phyloP scores from a whole-genome alignment of 2,888 invertebrate species.

The Tolmerus cingulatus region DNA sequence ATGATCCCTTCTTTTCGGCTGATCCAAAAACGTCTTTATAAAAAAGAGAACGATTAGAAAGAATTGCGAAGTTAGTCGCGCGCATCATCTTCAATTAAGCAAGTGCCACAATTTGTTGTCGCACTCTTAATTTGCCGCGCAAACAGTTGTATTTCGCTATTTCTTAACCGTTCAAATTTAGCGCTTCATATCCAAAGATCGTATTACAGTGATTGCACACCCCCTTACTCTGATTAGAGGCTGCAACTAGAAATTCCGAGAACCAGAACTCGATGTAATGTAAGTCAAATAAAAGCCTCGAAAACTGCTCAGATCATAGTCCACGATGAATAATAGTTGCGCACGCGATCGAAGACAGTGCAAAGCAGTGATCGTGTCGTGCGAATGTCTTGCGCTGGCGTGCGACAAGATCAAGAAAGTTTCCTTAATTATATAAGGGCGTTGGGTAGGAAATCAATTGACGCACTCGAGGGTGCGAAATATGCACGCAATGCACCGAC shows the following conservation, averaged over 20 bases:
- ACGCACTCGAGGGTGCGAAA: background rate
- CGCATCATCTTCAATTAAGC: background rate
- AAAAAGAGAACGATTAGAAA: background rate
- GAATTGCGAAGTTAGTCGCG: background rate
- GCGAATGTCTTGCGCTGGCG: background rate
- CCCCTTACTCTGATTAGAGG: background rate
- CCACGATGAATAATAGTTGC: background rate
- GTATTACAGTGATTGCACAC: background rate
- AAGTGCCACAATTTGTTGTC: background rate
- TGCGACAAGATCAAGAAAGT: background rate
- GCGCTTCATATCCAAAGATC: background rate
- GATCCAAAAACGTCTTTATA: background rate
- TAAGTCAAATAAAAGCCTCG: background rate
- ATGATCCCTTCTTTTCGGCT: background rate
- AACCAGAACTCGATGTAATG: background rate
- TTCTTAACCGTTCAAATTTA: background rate
- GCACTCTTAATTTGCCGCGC: background rate
- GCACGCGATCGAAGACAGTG: background rate
- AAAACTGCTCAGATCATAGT: background rate
- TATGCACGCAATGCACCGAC: background rate
- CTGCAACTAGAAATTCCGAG: background rate
- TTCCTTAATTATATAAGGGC: constrained; percentile 21
- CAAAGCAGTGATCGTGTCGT: background rate
- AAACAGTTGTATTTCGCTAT: background rate
- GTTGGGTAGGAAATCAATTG: background rate